Base-by-base conservation (phyloP, 2,888 invertebrate genomes). In the Athalia cordata region DNA sequence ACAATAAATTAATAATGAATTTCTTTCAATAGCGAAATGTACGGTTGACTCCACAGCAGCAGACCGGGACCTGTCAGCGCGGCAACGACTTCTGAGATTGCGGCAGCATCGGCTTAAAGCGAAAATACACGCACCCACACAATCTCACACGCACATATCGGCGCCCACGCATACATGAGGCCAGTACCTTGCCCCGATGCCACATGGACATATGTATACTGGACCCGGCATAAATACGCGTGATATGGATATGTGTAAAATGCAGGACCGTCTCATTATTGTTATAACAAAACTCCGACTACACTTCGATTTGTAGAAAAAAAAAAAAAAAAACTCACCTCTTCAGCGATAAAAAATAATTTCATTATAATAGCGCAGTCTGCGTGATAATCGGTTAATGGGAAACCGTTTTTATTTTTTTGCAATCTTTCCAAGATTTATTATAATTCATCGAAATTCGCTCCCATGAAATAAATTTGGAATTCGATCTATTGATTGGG, bases 21-120 rank as follows among this genome's bases (percentile, higher is more conserved):
- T 29, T 29, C 29, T 29, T 29, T 29, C 29, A 29, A 29, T 29
- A 29, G 29, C 29, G 29, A 29, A 29, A 29, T 29, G 2, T 29
- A 29, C 29, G 29, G 29, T 29, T 29, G 29, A 29, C 29, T 29
- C 50, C 29, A 52, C n/a, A 29, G 45, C 75, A 49, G 61, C 13
- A 81, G 82, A 78, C 79, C 80, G 82, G 81, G 83, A 85, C 80
- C 84, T 86, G 85, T 87, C 85, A 86, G 85, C 86, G 84, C 82
- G 83, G 82, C 84, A 85, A 81, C 82, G 83, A 84, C 86, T 86
- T 85, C 83, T 83, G 85, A 86, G 86, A 86, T 86, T 86, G 83
- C 85, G 85, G 84, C 75, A 50, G 83, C 84, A 80, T 80, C 85
- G 84, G 85, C 79, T 82, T 84, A 85, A 29, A 83, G 86, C 86